Conservation (phyloP, 1,140 invertebrate genomes). For the Heliconius hermathena region DNA sequence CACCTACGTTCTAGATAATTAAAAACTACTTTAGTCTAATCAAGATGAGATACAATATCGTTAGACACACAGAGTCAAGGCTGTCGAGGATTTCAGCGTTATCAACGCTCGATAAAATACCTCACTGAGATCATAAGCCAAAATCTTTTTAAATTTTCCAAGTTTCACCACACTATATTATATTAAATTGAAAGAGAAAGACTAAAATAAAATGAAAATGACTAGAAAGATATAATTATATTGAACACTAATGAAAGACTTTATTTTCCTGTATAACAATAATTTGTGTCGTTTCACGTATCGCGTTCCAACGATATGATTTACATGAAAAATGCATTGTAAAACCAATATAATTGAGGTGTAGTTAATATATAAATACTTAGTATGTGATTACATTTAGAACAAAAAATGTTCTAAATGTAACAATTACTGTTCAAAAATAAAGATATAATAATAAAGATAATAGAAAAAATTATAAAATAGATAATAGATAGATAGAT, state of each 20-base stretch:
- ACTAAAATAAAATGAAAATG: too few species aligned
- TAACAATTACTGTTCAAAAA: too few species aligned
- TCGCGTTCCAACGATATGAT: constrained; percentile 8
- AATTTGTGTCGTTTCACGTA: background rate
- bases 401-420: too few species aligned
- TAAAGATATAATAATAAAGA: too few species aligned
- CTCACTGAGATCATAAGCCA: constrained; percentile 31
- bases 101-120: constrained; percentile 47
- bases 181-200: too few species aligned
- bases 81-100: constrained; percentile 49
- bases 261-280: background rate
- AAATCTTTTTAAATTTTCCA: constrained; percentile 18
- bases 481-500: too few species aligned
- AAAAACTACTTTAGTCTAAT: constrained; percentile 26
- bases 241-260: background rate
- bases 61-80: constrained; percentile 49
- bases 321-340: constrained; percentile 28
- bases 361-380: background rate
- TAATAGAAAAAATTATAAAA: too few species aligned
- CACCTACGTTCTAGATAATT: constrained; percentile 4
- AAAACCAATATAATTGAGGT: constrained; percentile 2
- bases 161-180: background rate
- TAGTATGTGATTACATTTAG: background rate
- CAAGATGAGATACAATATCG: constrained; percentile 40
- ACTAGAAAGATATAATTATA: too few species aligned